Percentiles rank a stretch among this genome's conserved stretches.
Evolutionary conservation across 2,797 vertebrate genomes (phyloP).

Genomic region (Halcyon leucocephala): DNA sequence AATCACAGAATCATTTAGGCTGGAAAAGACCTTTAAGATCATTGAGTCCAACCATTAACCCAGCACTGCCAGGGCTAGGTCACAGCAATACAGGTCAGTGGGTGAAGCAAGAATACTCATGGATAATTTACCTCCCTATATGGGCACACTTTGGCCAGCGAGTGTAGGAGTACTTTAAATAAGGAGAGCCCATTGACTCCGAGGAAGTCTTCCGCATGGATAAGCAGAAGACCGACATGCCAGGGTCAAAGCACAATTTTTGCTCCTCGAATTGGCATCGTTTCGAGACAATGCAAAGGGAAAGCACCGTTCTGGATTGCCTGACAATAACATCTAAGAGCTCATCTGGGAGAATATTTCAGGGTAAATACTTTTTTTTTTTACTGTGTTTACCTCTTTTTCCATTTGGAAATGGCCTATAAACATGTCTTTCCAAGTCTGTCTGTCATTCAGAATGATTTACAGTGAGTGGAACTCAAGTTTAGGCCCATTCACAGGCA

Average conservation of each 20-base stretch:
- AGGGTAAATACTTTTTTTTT: conserved; percentile 4
- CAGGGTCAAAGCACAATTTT: conserved; percentile 44
- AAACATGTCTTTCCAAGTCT: conserved; percentile 26
- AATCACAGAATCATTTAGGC: not conserved
- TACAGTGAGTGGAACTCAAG: conserved; percentile 16
- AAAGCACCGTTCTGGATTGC: conserved; percentile 20
- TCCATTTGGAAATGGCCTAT: conserved; percentile 7
- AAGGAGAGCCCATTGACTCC: not conserved
- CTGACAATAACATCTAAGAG: conserved; percentile 23
- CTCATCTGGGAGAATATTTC: conserved; percentile 33
- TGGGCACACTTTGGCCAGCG: not conserved
- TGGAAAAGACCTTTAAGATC: not conserved
- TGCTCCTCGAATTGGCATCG: not conserved
- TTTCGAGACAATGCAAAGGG: conserved; percentile 20
- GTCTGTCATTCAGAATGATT: conserved; percentile 44
- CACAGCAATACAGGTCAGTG: conserved; percentile 2
- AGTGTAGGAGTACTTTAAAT: not conserved
- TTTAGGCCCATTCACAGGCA: conserved; percentile 30
- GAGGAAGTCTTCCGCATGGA: not conserved
- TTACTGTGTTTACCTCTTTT: not conserved
- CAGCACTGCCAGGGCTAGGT: not conserved
- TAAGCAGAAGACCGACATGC: conserved; percentile 27
- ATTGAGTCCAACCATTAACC: not conserved
- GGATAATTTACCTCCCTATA: conserved; percentile 39
- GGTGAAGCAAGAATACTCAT: not conserved